These are phyloP conservation scores for Lottia scabra DNA, from an alignment of 2,888 invertebrate genomes.

Conservation along the genomic window DNA sequence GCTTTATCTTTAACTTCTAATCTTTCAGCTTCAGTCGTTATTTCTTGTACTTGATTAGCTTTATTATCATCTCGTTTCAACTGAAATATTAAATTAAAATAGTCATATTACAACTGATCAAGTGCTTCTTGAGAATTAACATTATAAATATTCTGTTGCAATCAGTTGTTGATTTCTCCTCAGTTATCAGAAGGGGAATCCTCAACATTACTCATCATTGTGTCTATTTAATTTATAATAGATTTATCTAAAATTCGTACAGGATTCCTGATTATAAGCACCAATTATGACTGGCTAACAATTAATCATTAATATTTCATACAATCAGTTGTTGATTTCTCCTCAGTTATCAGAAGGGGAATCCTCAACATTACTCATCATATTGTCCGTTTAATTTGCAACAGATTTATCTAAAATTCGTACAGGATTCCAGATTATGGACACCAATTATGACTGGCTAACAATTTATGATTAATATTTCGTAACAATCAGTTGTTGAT, in stretches of 20 bases:
- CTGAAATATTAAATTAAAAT: neutral
- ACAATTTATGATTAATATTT: too few species aligned
- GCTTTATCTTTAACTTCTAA: slow-evolving; percentile 95
- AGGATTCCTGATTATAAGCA: too few species aligned
- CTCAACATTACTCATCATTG: neutral
- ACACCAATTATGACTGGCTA: too few species aligned
- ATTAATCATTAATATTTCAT: too few species aligned
- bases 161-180: slow-evolving; percentile 2
- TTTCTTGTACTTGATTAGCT: slow-evolving; percentile 71
- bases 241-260: too few species aligned
- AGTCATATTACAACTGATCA: too few species aligned
- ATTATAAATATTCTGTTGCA: neutral
- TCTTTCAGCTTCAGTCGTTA: slow-evolving; percentile 86
- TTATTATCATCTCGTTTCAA: neutral
- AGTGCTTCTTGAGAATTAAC: too few species aligned
- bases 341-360: slow-evolving; percentile 1
- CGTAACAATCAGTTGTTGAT: slow-evolving; percentile 2
- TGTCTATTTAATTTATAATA: neutral
- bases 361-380: slow-evolving; percentile 1
- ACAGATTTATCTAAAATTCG: too few species aligned
- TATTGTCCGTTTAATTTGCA: neutral
- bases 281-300: too few species aligned
- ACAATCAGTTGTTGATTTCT: slow-evolving; percentile 2
- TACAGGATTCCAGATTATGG: too few species aligned
- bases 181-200: slow-evolving; percentile 2